Evolutionary conservation across 1,140 invertebrate genomes (phyloP), one percentile per base, ranked within the genome.

Genomic region (Trypoxylus dichotomus): DNA sequence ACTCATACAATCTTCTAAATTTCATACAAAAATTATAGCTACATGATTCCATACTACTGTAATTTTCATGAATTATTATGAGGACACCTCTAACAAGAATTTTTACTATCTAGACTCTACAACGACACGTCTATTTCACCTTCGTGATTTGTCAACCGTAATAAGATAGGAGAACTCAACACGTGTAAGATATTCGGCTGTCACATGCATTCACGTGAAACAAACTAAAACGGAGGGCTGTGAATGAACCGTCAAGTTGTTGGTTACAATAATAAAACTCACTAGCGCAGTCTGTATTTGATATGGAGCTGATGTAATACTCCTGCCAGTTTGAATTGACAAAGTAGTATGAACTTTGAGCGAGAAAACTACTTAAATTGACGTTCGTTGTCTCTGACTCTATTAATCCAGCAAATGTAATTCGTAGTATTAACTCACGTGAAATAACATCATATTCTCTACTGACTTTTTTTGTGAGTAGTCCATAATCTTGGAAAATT

Each of bases 271-370:
- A 68, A 68, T 29, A 68, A 68, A 24, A 19, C 27, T 27, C 60
- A 29, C 60, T 68, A 24, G 60, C 60, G 47, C 60, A 54, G 32
- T 37, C 32, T 24, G 60, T 15, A 15, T 27, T 68, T 68, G 60
- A 68, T 68, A 29, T 68, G 27, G 60, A 29, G 60, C 60, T 68
- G 60, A 68, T 24, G 60, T 68, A 68, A 27, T 68, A 68, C 60
- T 68, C 60, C 24, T 68, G 60, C 3, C 60, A 68, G 19, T 29
- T 24, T 29, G 21, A 10, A 68, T 68, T 68, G 60, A 68, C 60
- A 68, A 68, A 68, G 60, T 68, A 68, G 60, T 68, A 68, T 10
- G 24, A 27, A 68, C 60, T 68, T 11, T 68, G 47, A 54, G 47
- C 0, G 19, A 54, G 19, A n/a, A 13, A 15, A 54, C 19, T 54